Percentiles rank a stretch among this genome's conserved stretches.
Evolutionary conservation across 2,113 vertebrate species (phyloP).

Genomic region (Oncorhynchus tshawytscha): DNA sequence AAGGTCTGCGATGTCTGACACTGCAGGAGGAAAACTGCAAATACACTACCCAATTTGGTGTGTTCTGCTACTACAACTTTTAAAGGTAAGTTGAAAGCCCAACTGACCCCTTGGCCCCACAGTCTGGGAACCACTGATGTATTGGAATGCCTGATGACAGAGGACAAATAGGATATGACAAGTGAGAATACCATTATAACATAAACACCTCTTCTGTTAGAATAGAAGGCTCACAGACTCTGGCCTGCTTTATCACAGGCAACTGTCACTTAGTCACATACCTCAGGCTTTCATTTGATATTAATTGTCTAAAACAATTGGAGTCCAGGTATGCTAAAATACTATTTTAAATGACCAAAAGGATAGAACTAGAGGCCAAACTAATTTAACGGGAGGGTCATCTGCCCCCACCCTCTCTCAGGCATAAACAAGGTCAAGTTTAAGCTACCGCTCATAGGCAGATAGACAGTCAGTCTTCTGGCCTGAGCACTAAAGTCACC

Average conservation of each 20-base stretch:
- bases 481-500: slow-evolving; percentile 23
- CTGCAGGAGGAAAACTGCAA: no score
- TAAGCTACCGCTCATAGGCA: not conserved
- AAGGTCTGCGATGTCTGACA: no score
- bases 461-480: slow-evolving; percentile 31
- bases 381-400: no score
- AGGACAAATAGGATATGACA: not conserved
- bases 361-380: no score
- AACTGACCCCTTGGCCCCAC: no score
- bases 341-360: not conserved
- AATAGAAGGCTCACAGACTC: not conserved
- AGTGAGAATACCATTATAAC: not conserved
- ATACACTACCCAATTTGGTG: no score
- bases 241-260: not conserved
- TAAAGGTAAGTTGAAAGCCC: no score
- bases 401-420: not conserved
- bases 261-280: not conserved
- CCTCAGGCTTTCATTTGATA: not conserved
- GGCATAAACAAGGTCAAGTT: not conserved
- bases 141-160: not conserved
- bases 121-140: no score
- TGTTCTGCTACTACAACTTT: no score
- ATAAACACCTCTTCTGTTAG: not conserved
- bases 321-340: not conserved
- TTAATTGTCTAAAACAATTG: not conserved